phyloP scores from a whole-genome alignment of 2,113 vertebrate species.

The Oxyruncus cristatus region DNA sequence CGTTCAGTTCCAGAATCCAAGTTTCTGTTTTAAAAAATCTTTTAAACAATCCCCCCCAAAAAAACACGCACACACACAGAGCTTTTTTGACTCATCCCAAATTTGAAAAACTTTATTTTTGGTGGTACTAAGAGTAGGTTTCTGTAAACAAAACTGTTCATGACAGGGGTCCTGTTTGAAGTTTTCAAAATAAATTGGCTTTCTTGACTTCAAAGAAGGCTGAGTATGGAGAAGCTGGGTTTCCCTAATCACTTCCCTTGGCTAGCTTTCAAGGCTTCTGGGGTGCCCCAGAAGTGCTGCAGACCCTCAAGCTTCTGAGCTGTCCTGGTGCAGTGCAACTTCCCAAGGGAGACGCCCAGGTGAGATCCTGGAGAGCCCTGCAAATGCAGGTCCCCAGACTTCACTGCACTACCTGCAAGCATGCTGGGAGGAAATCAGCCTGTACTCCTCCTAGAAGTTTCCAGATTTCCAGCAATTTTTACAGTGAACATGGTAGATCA shows the following conservation, averaged over 20 bases:
- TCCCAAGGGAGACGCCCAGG: neutral
- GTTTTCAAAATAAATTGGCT: neutral
- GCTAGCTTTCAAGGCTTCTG: neutral
- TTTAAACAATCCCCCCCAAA: neutral
- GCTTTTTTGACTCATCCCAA: neutral
- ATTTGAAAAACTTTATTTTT: neutral
- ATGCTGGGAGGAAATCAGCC: neutral
- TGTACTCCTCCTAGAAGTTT: neutral
- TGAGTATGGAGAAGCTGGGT: neutral
- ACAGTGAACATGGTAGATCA: neutral
- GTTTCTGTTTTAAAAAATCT: neutral
- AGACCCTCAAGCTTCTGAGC: neutral
- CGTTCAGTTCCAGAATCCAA: neutral
- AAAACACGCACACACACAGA: accelerated
- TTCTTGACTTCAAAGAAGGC: neutral
- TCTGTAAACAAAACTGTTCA: neutral
- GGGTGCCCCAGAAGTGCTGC: neutral
- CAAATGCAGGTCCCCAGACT: neutral
- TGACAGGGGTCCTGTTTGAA: neutral
- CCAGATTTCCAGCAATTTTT: neutral
- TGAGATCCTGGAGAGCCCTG: neutral
- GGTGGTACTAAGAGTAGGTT: neutral
- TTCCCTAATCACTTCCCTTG: neutral
- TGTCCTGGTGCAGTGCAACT: neutral
- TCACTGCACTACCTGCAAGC: neutral